Evolutionary conservation across 2,888 invertebrate species (phyloP), one percentile per base, ranked within the genome.

Genomic region (Meloe dianella): DNA sequence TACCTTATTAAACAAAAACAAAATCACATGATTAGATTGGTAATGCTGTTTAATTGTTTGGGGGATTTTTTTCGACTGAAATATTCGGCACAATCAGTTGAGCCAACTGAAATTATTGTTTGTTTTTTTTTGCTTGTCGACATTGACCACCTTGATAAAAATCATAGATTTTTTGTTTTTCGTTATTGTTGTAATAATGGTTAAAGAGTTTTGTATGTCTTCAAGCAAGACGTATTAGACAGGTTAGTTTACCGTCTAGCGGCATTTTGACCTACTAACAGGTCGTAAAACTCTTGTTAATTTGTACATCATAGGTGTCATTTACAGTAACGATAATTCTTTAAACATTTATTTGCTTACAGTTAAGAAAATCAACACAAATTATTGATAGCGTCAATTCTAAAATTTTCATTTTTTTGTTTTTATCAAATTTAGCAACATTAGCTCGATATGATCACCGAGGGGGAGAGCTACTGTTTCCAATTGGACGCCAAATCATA

Each of bases 181-280:
- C n/a, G 17, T 41, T 41, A 24, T 24, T 54, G 5, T 12, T 22
- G 12, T 24, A 24, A 12, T 54, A 24, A n/a, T n/a, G n/a, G 47
- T 47, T 20, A 1, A 47, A 9, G 12, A 22, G 22, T 22, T n/a
- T n/a, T 22, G 41, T 41, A 41, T 54, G 54, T 54, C 54, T 54
- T 54, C 24, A 54, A 54, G 54, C 54, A 22, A 24, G 54, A 24
- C 54, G 22, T 32, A 41, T 65, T 61, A 56, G 61, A 63, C 60
- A 66, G 66, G 66, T 63, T 63, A 54, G 63, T 66, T 47, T 67
- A 60, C 56, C 60, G 67, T 67, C 65, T 65, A 62, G 65, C 65
- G 68, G 65, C 68, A 68, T 65, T 68, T 65, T 63, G 68, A 68
- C 68, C 68, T 57, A 68, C 63, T 62, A 67, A 65, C 67, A 54